These are phyloP conservation scores for Morpho achilles DNA, from an alignment of 2,888 invertebrate species.

Conservation along the genomic window DNA sequence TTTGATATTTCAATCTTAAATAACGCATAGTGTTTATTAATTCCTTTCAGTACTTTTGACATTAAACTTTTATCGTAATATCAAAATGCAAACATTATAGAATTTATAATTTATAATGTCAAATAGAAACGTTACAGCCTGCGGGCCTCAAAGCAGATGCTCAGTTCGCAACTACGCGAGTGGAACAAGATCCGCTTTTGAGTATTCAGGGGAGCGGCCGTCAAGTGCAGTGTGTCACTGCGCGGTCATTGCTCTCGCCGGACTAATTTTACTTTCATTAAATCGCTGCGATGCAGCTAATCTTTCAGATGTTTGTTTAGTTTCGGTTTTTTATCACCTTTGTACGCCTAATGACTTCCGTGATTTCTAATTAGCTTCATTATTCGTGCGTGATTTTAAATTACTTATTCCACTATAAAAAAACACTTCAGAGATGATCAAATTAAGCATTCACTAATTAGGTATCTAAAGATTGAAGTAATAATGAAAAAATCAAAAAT, in stretches of 20 bases:
- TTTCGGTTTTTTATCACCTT: conserved; percentile 4
- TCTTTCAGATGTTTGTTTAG: conserved; percentile 32
- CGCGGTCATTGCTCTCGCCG: conserved; percentile 59
- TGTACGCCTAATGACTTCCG: background rate
- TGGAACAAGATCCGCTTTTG: conserved; percentile 31
- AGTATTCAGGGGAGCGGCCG: conserved; percentile 33
- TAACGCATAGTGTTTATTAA: too few species aligned
- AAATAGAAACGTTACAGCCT: background rate
- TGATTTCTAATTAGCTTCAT: conserved; percentile 4
- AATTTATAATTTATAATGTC: background rate
- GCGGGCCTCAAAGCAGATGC: conserved; percentile 11
- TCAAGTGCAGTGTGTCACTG: conserved; percentile 66
- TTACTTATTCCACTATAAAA: conserved; percentile 1
- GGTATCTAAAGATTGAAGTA: too few species aligned
- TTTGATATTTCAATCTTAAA: background rate
- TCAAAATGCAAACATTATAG: too few species aligned
- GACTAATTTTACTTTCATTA: conserved; percentile 73
- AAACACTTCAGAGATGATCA: too few species aligned
- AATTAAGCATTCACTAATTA: too few species aligned
- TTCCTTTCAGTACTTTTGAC: too few species aligned
- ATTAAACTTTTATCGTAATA: too few species aligned
- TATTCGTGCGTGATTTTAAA: background rate
- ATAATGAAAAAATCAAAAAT: too few species aligned
- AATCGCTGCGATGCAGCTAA: conserved; percentile 36
- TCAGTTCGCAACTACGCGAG: conserved; percentile 9